These are phyloP conservation scores for Forbesichthys agassizii DNA, from an alignment of 2,113 vertebrate genomes.

Conservation along the genomic window DNA sequence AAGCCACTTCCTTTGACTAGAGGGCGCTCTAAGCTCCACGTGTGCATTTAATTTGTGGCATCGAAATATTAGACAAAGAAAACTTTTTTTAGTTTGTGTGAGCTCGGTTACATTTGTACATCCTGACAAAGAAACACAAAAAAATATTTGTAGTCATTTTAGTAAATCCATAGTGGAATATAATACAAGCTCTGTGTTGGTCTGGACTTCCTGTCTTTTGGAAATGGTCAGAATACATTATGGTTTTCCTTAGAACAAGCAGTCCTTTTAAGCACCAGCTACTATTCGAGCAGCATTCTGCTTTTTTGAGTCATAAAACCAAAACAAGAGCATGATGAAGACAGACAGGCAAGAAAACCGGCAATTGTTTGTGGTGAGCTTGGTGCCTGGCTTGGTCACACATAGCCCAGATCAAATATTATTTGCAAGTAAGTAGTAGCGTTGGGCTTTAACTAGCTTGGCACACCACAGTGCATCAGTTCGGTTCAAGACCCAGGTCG, in stretches of 20 bases:
- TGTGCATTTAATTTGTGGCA: too few species aligned
- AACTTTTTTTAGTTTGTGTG: too few species aligned
- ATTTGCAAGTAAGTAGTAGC: neutral
- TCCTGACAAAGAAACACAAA: too few species aligned
- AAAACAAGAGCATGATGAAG: constrained; percentile 1
- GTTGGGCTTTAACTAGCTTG: too few species aligned
- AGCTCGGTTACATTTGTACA: too few species aligned
- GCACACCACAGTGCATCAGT: too few species aligned
- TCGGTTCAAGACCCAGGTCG: too few species aligned
- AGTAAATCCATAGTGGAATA: neutral
- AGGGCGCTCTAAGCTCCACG: too few species aligned
- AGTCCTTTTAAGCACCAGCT: neutral
- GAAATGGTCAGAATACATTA: constrained; percentile 22
- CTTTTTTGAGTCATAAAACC: constrained; percentile 13
- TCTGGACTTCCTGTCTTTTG: constrained; percentile 26
- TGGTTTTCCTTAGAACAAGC: constrained; percentile 29
- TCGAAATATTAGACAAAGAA: too few species aligned
- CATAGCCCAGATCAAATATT: neutral
- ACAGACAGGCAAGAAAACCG: neutral
- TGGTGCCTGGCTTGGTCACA: neutral
- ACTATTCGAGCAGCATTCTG: neutral
- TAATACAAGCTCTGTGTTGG: constrained; percentile 12
- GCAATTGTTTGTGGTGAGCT: neutral
- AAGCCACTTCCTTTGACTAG: too few species aligned
- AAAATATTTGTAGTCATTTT: too few species aligned